Evolutionary conservation across 2,113 vertebrate genomes (phyloP).

Genomic region (Limnothrissa miodon): DNA sequence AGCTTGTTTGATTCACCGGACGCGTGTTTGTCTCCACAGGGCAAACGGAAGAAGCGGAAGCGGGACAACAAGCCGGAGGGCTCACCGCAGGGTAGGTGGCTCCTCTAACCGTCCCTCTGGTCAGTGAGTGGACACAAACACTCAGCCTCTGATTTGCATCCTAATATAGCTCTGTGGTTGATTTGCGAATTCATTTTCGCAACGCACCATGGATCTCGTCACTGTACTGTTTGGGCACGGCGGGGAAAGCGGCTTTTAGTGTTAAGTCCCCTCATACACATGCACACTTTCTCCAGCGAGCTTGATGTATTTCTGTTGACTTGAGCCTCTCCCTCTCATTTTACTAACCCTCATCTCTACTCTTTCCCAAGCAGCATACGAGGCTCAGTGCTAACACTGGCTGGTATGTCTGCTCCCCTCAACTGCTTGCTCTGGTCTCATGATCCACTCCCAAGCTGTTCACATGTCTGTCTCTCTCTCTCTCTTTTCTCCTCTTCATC

Average conservation of each 20-base stretch:
- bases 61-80: background rate
- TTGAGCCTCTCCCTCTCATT: background rate
- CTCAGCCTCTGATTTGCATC: background rate
- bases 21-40: background rate
- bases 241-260: background rate
- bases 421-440: slow-evolving; percentile 8
- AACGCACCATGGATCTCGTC: background rate
- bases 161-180: background rate
- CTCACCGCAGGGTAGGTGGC: slow-evolving; percentile 1
- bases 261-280: background rate
- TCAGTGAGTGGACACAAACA: background rate
- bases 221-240: background rate
- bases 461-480: background rate
- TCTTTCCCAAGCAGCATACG: slow-evolving; percentile 9
- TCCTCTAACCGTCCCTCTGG: background rate
- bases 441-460: background rate
- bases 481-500: background rate
- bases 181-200: background rate
- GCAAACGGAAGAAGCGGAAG: background rate
- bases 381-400: slow-evolving; percentile 16
- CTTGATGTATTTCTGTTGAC: background rate
- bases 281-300: background rate
- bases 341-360: slow-evolving; percentile 1
- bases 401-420: slow-evolving; percentile 7
- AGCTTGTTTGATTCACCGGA: background rate